phyloP scores from a whole-genome alignment of 2,113 vertebrate genomes.

The Rana temporaria region DNA sequence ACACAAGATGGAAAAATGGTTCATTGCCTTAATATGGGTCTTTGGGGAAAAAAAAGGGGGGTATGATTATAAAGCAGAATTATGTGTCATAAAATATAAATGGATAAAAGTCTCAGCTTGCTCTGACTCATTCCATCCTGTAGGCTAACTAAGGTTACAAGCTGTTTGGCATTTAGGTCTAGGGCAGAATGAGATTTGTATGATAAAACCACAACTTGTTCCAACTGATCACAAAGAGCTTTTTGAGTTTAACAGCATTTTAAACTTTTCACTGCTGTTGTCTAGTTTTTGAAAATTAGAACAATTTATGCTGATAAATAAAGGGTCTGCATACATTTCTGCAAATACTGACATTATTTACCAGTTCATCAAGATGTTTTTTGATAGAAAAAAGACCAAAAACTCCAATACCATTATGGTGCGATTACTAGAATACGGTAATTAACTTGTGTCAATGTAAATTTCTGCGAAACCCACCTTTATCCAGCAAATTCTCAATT shows the following conservation, averaged over 20 bases:
- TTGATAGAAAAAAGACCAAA: too few relatives aligned
- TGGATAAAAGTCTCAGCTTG: constrained; percentile 25
- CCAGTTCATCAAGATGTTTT: too few relatives aligned
- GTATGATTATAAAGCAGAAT: constrained; percentile 16
- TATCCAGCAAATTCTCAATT: too few relatives aligned
- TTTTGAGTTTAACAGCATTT: constrained; percentile 22
- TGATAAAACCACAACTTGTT: constrained; percentile 23
- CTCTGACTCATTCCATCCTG: constrained; percentile 38
- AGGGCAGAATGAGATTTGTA: constrained; percentile 24
- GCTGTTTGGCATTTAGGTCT: constrained; percentile 36
- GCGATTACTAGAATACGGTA: too few relatives aligned
- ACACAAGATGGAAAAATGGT: constrained; percentile 3
- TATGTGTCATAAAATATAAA: constrained; percentile 35
- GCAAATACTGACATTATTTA: too few relatives aligned
- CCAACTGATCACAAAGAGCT: constrained; percentile 1
- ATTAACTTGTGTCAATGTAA: too few relatives aligned
- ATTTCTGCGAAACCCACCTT: too few relatives aligned
- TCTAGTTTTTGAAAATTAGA: neutral
- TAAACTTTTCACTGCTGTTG: neutral
- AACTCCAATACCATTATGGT: too few relatives aligned
- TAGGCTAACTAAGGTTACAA: constrained; percentile 46
- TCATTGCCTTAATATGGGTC: neutral
- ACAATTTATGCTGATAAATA: too few relatives aligned
- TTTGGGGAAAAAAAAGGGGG: constrained; percentile 15
- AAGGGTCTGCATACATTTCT: too few relatives aligned